Evolutionary conservation across 2,113 vertebrate species (phyloP), one percentile per base, ranked within the genome.

Genomic region (Vidua chalybeata): DNA sequence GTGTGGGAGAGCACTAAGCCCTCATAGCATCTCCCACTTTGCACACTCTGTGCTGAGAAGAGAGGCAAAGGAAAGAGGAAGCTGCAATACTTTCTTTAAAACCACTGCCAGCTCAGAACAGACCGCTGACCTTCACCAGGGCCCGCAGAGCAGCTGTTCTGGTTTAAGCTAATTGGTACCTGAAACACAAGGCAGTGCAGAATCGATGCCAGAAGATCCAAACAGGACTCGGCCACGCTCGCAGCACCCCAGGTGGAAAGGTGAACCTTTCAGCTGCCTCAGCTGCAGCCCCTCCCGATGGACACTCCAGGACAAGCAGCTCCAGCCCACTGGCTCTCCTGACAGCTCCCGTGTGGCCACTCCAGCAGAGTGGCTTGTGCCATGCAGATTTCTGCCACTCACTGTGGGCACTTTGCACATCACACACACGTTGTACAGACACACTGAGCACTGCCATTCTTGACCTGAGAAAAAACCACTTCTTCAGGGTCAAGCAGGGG

Each of bases 311-410:
- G 48, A 77, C 23, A 24, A 35, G 85, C 52, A 73, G 84, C 43
- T 66, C 28, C 71, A 75, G 43, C n/a, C 31, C 35, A 1, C 20
- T 20, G 55, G 37, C 17, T 75, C 28, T 58, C 27, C 58, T 8
- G 45, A 18, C 72, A 67, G 64, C 37, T 59, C 17, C 51, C 3
- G 1, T 0, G 22, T 3, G 5, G 72, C 46, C 77, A 33, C 31
- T 52, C 26, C 13, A 3, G 46, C 5, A 13, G 22, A 3, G 17
- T 0, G 12, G 35, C 26, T 31, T 31, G 30, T 43, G 72, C 48
- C 7, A 0, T 0, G 13, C 4, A 3, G 43, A 9, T n/a, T 28
- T 2, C 79, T 55, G 49, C 2, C 1, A 31, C 11, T 18, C 74
- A 16, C 41, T 4, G 35, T 6, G 41, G 49, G 45, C 43, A 4